Evolutionary conservation across 2,113 vertebrate genomes (phyloP).

Genomic region (Callocephalon fimbriatum): DNA sequence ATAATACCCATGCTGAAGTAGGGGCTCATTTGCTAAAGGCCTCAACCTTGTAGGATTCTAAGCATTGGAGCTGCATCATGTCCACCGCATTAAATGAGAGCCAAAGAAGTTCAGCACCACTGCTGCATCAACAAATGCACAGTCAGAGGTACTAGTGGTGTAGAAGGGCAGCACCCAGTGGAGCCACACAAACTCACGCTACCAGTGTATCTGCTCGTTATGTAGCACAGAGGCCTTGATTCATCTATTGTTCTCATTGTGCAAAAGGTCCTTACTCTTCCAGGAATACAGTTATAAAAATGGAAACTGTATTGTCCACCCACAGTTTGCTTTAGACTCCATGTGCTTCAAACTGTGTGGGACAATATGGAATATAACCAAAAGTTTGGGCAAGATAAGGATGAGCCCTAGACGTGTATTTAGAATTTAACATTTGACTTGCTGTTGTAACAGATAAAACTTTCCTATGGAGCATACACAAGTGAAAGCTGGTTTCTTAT

Average conservation of each 20-base stretch:
- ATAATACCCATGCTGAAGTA: not conserved
- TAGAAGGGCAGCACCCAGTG: not conserved
- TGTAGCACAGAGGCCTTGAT: constrained; percentile 32
- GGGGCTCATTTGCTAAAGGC: fast-evolving
- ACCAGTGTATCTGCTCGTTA: not conserved
- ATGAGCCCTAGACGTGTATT: not conserved
- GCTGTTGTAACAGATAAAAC: constrained; percentile 70
- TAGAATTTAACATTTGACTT: constrained; percentile 64
- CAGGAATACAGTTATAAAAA: constrained; percentile 74
- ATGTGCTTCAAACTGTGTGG: not conserved
- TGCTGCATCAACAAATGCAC: fast-evolving
- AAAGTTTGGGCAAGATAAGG: not conserved
- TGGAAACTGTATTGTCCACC: constrained; percentile 48
- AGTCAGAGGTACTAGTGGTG: not conserved
- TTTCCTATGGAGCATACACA: not conserved
- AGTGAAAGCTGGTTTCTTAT: not conserved
- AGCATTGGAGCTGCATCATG: fast-evolving
- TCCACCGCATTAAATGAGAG: not conserved
- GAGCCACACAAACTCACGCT: not conserved
- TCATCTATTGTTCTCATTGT: constrained; percentile 68
- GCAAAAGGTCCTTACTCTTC: constrained; percentile 64
- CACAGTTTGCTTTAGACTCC: not conserved
- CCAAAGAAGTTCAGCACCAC: not conserved
- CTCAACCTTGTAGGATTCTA: not conserved
- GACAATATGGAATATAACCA: constrained; percentile 5